phyloP scores from a whole-genome alignment of 2,797 vertebrate species.

The Megalops cyprinoides region DNA sequence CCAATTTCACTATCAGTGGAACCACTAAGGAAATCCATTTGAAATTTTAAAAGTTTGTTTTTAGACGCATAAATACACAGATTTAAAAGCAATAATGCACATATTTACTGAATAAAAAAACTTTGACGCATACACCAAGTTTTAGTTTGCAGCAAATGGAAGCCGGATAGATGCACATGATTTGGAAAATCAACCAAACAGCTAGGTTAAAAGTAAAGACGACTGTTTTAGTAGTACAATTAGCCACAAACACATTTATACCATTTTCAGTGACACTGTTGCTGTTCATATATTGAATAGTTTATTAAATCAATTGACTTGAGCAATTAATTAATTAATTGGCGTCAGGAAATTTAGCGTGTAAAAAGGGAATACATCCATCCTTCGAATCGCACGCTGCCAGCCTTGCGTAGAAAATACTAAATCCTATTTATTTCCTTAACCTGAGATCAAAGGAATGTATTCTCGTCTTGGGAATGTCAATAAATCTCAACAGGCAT shows the following conservation, averaged over 20 bases:
- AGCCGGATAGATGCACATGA: neutral
- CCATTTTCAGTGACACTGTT: neutral
- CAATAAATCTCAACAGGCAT: conserved; percentile 56
- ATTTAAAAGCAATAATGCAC: no score
- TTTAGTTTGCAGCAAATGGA: neutral
- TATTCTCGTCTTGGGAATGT: conserved; percentile 55
- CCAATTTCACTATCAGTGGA: no score
- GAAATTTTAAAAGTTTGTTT: no score
- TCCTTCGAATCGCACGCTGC: neutral
- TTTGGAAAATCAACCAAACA: neutral
- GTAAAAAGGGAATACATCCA: neutral
- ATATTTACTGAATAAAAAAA: no score
- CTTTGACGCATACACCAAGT: no score
- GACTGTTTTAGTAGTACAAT: neutral
- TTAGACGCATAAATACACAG: no score
- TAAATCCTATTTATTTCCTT: conserved; percentile 15
- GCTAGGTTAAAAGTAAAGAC: neutral
- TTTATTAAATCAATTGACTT: neutral
- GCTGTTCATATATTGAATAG: neutral
- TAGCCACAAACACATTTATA: neutral
- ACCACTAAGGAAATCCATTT: no score
- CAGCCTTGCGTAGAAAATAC: no score
- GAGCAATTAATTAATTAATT: neutral
- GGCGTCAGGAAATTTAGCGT: neutral
- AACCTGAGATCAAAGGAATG: conserved; percentile 45